phyloP scores from a whole-genome alignment of 1,140 invertebrate genomes.

The Drosophila watanabei region DNA sequence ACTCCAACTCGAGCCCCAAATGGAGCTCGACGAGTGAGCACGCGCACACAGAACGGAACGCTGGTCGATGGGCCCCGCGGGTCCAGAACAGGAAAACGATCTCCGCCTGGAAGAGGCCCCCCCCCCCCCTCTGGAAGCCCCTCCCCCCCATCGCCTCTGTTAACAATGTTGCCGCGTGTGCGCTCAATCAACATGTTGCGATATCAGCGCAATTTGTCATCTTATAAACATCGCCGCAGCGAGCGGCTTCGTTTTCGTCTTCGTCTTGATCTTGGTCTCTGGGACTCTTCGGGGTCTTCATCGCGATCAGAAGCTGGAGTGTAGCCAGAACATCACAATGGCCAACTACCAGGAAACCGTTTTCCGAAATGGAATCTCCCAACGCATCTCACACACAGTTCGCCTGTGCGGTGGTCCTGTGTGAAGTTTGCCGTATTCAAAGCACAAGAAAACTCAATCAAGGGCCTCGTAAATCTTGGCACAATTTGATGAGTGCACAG shows the following conservation, averaged over 20 bases:
- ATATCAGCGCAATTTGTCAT: constrained; percentile 84
- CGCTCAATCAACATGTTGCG: constrained; percentile 83
- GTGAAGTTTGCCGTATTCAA: constrained; percentile 81
- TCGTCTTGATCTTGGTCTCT: constrained; percentile 1
- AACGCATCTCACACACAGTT: constrained; percentile 15
- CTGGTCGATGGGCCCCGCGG: constrained; percentile 36
- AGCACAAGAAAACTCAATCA: constrained; percentile 82
- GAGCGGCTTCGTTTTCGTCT: constrained; percentile 38
- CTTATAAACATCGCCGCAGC: constrained; percentile 70
- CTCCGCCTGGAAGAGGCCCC: neutral
- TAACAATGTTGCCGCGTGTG: constrained; percentile 80
- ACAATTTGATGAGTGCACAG: constrained; percentile 82
- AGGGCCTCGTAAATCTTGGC: constrained; percentile 80
- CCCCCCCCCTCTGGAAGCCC: constrained; percentile 1
- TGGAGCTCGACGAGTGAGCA: constrained; percentile 69
- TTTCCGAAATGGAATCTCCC: constrained; percentile 52
- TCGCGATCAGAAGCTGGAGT: constrained; percentile 30
- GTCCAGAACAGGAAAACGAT: constrained; percentile 39
- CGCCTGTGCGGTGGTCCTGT: constrained; percentile 73
- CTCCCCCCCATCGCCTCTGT: neutral
- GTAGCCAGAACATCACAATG: constrained; percentile 50
- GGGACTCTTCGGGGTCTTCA: constrained; percentile 3
- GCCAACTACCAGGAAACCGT: constrained; percentile 65
- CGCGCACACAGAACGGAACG: constrained; percentile 69
- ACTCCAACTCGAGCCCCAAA: constrained; percentile 25